Evolutionary conservation across 2,113 vertebrate genomes (phyloP), one percentile per base, ranked within the genome.

Genomic region (Mormoops blainvillei): DNA sequence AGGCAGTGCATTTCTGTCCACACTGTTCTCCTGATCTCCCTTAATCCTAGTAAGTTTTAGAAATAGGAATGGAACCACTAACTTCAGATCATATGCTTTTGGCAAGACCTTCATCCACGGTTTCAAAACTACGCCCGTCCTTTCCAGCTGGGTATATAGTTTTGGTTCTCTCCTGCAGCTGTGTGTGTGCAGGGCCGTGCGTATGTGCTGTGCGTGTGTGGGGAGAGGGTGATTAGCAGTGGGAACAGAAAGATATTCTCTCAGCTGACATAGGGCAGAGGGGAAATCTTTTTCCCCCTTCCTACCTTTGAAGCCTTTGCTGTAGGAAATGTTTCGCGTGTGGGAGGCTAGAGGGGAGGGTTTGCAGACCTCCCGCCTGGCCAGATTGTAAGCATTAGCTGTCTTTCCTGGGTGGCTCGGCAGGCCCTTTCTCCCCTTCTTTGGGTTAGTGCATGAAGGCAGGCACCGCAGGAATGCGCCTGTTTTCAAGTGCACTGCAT

Each of bases 251-350:
- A 70, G 58, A 90, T 81, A 73, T 89, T 83, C 70, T 96, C 87
- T 92, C 86, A 50, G 52, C 88, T 86, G 85, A 84, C 84, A n/a
- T 7, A 87, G 96, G 90, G 94, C 96, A 97, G 91, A 97, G 85
- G 92, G 96, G 81, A 92, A 96, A 91, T 95, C 90, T 92, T 91
- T 96, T 81, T 97, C 95, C 87, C 83, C 74, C 56, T 92, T 88
- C 89, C 77, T 96, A 12, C 82, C 88, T 97, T 97, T 97, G 96
- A 97, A 97, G 90, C 90, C 67, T 85, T 95, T 65, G 0, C 96
- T 36, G 45, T 84, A 95, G 94, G 96, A 97, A 87, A 89, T 91
- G 81, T 92, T 94, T 92, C 3, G 28, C 92, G 77, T 87, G 50
- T 65, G 81, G 77, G 81, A 96, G 63, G 90, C 74, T 65, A 31